phyloP scores from a whole-genome alignment of 2,888 invertebrate species.

The Ormyrus labotus region DNA sequence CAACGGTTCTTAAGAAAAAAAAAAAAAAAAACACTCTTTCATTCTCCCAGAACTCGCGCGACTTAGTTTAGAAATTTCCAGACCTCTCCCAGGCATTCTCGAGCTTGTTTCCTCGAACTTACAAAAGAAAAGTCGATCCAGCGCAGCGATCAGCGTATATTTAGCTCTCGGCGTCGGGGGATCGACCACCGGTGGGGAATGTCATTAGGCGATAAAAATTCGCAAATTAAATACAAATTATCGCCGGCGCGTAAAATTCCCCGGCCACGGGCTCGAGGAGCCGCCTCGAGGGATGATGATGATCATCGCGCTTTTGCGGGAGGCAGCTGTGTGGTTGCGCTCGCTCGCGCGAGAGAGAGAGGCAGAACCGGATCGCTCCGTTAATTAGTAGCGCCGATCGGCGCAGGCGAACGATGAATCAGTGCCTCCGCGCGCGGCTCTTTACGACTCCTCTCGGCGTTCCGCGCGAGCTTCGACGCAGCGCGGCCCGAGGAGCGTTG shows the following conservation, averaged over 20 bases:
- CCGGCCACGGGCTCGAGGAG: background rate
- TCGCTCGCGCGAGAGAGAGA: slow-evolving; percentile 27
- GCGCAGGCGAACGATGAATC: slow-evolving; percentile 64
- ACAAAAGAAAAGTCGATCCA: background rate
- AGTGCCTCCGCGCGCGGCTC: slow-evolving; percentile 51
- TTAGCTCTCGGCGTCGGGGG: background rate
- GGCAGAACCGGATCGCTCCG: slow-evolving; percentile 66
- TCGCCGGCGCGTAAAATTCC: slow-evolving; percentile 32
- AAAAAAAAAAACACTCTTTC: too few species aligned
- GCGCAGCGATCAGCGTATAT: background rate
- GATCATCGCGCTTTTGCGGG: background rate
- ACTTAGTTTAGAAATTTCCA: too few species aligned
- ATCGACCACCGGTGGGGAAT: background rate
- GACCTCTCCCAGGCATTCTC: too few species aligned
- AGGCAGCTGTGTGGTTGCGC: slow-evolving; percentile 51
- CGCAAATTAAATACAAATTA: slow-evolving; percentile 49
- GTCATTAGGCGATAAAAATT: slow-evolving; percentile 43
- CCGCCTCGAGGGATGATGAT: background rate
- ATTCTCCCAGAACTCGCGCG: too few species aligned
- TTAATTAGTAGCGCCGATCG: slow-evolving; percentile 68
- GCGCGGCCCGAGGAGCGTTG: background rate
- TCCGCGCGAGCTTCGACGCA: background rate
- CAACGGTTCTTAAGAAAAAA: too few species aligned
- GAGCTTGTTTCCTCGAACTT: too few species aligned
- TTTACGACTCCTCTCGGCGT: slow-evolving; percentile 37